Evolutionary conservation across 2,888 invertebrate genomes (phyloP), one percentile per base, ranked within the genome.

Genomic region (Archaeoteleia sp.): DNA sequence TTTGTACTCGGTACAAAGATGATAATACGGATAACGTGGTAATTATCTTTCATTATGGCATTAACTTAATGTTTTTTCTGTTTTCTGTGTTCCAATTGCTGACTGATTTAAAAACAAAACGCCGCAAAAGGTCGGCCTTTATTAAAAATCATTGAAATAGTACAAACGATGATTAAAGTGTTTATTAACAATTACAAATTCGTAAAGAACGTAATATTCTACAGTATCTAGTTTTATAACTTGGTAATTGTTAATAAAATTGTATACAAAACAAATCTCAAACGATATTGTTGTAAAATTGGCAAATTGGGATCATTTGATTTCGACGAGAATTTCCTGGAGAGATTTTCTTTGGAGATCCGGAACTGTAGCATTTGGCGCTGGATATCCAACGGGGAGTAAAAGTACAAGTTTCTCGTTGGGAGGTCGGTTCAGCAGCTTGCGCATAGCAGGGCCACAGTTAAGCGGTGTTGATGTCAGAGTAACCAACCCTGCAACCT

Each of bases 391-490:
- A 0, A 97, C 91, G 0, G 97, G 96, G 8, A 97, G 86, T 2
- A 97, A 88, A 0, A 96, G 88, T 3, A 92, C 88, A 14, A 96
- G 86, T 72, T 95, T 93, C 83, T 97, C 97, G 77, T 92, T 91
- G 0, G 81, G 75, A 0, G 96, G 96, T 45, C 97, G 88, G n/a
- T 88, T 87, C 0, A 97, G 88, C 3, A 97, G 87, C 12, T 86
- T 85, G 7, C 94, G 87, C 13, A 97, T 87, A 0, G 93, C 91
- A 1, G 94, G 91, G 6, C 95, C 95, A 85, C 96, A 95, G 84
- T 97, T 97, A 39, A 97, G 86, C 0, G 97, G 97, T 0, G 96
- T 97, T 1, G 96, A 95, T 0, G 95, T 94, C 30, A 97, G 87
- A 0, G 96, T 93, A 39, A 91, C 93, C 39, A 97, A 85, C 0